A percentile compares a stretch with the other conserved stretches of the same genome.
These are phyloP conservation scores for Sycophila texana DNA, from an alignment of 2,888 invertebrate species.

Conservation along the genomic window DNA sequence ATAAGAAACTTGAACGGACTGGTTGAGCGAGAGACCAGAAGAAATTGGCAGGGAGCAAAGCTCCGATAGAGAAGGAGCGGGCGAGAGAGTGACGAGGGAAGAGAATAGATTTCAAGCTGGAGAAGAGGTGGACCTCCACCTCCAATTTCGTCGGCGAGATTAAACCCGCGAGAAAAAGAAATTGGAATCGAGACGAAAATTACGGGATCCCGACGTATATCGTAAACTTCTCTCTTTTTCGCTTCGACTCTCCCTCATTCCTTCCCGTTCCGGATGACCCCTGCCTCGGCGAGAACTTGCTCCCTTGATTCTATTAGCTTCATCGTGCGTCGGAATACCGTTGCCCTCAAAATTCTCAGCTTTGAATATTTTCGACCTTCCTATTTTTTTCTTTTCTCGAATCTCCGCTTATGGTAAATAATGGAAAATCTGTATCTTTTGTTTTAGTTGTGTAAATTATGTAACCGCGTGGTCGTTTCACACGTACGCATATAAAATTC, in stretches of 20 bases:
- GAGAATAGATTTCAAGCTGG: constrained; percentile 37
- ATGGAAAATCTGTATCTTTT: too few relatives aligned
- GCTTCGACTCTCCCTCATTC: constrained; percentile 15
- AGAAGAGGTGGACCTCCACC: constrained; percentile 53
- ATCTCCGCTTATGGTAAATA: too few relatives aligned
- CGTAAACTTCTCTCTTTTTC: constrained; percentile 53
- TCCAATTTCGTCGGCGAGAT: constrained; percentile 66
- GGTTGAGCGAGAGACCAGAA: constrained; percentile 46
- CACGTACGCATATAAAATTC: too few relatives aligned
- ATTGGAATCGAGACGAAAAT: constrained; percentile 69
- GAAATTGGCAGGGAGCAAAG: constrained; percentile 40
- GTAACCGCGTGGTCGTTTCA: too few relatives aligned
- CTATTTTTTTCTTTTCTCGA: too few relatives aligned
- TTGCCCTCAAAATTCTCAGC: too few relatives aligned
- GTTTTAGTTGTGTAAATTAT: too few relatives aligned
- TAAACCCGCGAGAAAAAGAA: constrained; percentile 67
- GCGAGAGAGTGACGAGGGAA: constrained; percentile 36
- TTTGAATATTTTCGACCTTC: too few relatives aligned
- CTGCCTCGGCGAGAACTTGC: too few relatives aligned
- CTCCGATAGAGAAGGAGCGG: constrained; percentile 24
- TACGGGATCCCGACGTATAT: constrained; percentile 61
- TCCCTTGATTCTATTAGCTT: constrained; percentile 19
- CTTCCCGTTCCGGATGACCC: constrained; percentile 16
- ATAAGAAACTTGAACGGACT: constrained; percentile 52
- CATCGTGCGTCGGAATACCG: not conserved